Base-by-base conservation (phyloP, 2,113 vertebrate genomes). In the Psephotus haematonotus region DNA sequence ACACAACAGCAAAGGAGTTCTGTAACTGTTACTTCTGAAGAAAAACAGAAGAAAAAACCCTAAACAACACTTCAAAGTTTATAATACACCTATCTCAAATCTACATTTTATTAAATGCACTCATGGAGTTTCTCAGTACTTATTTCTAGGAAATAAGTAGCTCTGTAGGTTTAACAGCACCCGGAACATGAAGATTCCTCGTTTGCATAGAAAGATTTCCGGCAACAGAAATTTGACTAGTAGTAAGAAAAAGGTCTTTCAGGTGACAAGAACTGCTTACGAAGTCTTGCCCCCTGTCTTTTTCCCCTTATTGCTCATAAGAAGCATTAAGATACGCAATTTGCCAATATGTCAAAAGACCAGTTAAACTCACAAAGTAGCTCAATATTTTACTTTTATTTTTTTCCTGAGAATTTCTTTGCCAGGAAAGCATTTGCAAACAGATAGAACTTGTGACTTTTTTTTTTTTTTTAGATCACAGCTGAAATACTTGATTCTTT, bases 261-360 rank as follows among this genome's bases (percentile, higher is more conserved):
- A 78, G 7, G 39, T 82, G 29, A 82, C 15, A 62, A 43, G 41
- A 68, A 75, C 11, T 70, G 50, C 23, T 52, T 44, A 46, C 0
- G 0, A 68, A 63, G 28, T 67, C 29, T 43, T 64, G 33, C 5
- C 5, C 16, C 17, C 29, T 29, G 13, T 1, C 3, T 1, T 0
- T 63, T 84, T 86, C 63, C 17, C 24, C 5, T 29, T 59, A 63
- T 3, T 82, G 25, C 12, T 84, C 6, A 2, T 28, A 68, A 75
- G 50, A 64, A 78, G 11, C n/a, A 63, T 31, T 47, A 91, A 47
- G 6, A 53, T 19, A 82, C 0, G 46, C 5, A 33, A 20, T n/a
- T 68, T 89, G 39, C 35, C 67, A 35, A 78, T 8, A 17, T 12
- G 16, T 57, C 65, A 46, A 72, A 81, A 59, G 23, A 71, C 47